Evolutionary conservation across 2,888 invertebrate species (phyloP).

Genomic region (Aphidius colemani): DNA sequence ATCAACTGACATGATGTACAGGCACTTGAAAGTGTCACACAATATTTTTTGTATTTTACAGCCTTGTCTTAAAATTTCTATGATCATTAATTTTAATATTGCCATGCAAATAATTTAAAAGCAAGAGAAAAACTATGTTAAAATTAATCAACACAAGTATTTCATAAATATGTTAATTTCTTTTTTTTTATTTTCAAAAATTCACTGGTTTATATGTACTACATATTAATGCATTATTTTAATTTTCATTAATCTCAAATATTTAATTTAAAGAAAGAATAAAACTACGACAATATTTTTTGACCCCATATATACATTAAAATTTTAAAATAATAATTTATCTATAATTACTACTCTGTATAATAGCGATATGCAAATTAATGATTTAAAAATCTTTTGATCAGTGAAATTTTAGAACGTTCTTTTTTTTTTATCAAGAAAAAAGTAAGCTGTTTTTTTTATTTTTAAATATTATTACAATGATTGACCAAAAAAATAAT

Average conservation of each 20-base stretch:
- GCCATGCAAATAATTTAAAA: conserved; percentile 4
- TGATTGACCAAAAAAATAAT: conserved; percentile 36
- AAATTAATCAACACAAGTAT: neutral
- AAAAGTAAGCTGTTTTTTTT: conserved; percentile 33
- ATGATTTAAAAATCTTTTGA: conserved; percentile 22
- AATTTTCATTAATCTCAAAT: neutral
- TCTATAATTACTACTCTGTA: conserved; percentile 26
- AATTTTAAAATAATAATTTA: conserved; percentile 28
- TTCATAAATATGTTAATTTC: conserved; percentile 10
- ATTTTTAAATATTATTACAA: conserved; percentile 30
- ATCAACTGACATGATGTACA: conserved; percentile 50
- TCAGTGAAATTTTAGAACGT: conserved; percentile 38
- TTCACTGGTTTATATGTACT: conserved; percentile 2
- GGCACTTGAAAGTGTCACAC: conserved; percentile 59
- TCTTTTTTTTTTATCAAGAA: conserved; percentile 28
- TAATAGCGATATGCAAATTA: conserved; percentile 23
- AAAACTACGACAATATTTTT: conserved; percentile 16
- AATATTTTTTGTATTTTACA: conserved; percentile 46
- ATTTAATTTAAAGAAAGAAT: neutral
- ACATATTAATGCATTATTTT: neutral
- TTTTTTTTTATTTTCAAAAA: neutral
- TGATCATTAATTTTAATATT: conserved; percentile 40
- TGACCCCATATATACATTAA: conserved; percentile 21
- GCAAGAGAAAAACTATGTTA: no score
- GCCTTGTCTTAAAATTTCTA: conserved; percentile 54